Percentiles rank a stretch among this genome's conserved stretches.
These are phyloP conservation scores for Drosophila multiciliata DNA, from an alignment of 2,888 invertebrate species.

Conservation along the genomic window DNA sequence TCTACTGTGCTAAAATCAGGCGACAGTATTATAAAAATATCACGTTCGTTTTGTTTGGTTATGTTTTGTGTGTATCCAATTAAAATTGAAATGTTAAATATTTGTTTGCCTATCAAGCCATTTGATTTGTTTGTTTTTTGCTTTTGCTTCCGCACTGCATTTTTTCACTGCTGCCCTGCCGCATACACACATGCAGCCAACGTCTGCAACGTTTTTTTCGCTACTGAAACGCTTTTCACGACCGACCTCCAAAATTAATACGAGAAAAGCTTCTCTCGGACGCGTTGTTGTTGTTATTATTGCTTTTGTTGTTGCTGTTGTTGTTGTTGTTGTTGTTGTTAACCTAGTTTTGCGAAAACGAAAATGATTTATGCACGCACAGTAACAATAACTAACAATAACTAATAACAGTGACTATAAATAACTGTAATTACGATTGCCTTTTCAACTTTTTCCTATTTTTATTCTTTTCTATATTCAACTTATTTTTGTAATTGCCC, in stretches of 20 bases:
- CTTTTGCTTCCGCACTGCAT: slow-evolving; percentile 66
- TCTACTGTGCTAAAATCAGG: slow-evolving; percentile 70
- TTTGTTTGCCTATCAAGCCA: slow-evolving; percentile 70
- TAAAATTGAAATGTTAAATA: slow-evolving; percentile 53
- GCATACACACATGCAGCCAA: slow-evolving; percentile 72
- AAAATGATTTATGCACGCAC: slow-evolving; percentile 50
- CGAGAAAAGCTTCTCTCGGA: slow-evolving; percentile 22
- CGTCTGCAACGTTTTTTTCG: slow-evolving; percentile 59
- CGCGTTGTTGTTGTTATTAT: slow-evolving; percentile 4
- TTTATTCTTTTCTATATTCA: slow-evolving; percentile 10
- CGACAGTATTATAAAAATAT: slow-evolving; percentile 71
- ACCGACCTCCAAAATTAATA: slow-evolving; percentile 57
- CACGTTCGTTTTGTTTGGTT: slow-evolving; percentile 59
- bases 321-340: slow-evolving; percentile 24
- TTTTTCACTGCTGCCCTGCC: slow-evolving; percentile 58
- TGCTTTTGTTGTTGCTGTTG: slow-evolving; percentile 1
- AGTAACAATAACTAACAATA: too few species aligned
- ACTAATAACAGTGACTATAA: slow-evolving; percentile 12
- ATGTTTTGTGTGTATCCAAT: slow-evolving; percentile 29
- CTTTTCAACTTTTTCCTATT: slow-evolving; percentile 14
- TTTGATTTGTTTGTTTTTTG: slow-evolving; percentile 60
- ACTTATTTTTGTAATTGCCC: slow-evolving; percentile 36
- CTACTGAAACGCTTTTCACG: slow-evolving; percentile 47
- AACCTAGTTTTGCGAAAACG: slow-evolving; percentile 58
- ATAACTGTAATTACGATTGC: slow-evolving; percentile 28